Percentiles rank a stretch among this genome's conserved stretches.
phyloP scores from a whole-genome alignment of 2,113 vertebrate genomes.

The Megaleporinus macrocephalus region DNA sequence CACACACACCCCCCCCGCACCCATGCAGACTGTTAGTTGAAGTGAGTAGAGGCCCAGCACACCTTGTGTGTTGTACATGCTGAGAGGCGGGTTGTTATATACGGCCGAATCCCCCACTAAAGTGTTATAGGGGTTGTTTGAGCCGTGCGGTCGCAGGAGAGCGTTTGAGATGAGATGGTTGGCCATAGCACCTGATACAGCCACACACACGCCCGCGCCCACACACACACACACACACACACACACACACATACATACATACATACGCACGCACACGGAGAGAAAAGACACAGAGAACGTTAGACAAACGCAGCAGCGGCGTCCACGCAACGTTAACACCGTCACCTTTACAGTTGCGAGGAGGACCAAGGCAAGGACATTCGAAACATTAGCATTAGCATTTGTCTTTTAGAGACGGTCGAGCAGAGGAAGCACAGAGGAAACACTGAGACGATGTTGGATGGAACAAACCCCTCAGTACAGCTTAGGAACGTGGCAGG shows the following conservation, averaged over 20 bases:
- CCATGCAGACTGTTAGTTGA: slow-evolving; percentile 54
- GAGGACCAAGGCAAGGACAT: slow-evolving; percentile 25
- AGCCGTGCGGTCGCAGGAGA: slow-evolving; percentile 99
- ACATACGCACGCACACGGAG: slow-evolving; percentile 88
- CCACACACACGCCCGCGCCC: no score
- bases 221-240: no score
- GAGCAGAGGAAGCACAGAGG: slow-evolving; percentile 56
- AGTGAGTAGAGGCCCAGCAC: slow-evolving; percentile 84
- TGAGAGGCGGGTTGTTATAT: slow-evolving; percentile 99
- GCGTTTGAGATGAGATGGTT: slow-evolving; percentile 99
- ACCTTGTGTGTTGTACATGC: slow-evolving; percentile 99
- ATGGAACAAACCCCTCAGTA: not conserved
- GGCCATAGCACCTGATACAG: slow-evolving; percentile 99
- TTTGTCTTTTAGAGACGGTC: not conserved
- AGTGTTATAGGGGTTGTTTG: slow-evolving; percentile 99
- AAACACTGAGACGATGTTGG: not conserved
- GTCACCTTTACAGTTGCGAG: slow-evolving; percentile 30
- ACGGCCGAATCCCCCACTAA: slow-evolving; percentile 99
- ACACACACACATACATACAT: slow-evolving; percentile 84
- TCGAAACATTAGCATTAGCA: not conserved
- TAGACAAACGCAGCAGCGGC: slow-evolving; percentile 43
- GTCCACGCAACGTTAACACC: slow-evolving; percentile 30
- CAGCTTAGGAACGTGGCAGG: not conserved
- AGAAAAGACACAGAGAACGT: slow-evolving; percentile 86
- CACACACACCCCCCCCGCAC: slow-evolving; percentile 7